Percentiles rank a stretch among this genome's conserved stretches.
These are phyloP conservation scores for Beaufortia kweichowensis DNA, from an alignment of 2,113 vertebrate species.

Conservation along the genomic window DNA sequence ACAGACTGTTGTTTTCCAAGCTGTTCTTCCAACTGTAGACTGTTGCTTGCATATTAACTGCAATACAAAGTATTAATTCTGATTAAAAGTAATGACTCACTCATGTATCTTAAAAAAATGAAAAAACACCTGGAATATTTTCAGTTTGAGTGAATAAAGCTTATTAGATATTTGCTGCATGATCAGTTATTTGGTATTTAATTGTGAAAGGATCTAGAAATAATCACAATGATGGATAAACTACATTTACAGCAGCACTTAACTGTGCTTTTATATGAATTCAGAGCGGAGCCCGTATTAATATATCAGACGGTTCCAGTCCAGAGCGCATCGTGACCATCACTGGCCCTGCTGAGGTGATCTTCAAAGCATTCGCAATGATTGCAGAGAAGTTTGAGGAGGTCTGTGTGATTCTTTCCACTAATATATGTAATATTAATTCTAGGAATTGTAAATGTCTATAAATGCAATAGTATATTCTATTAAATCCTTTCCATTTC, in stretches of 20 bases:
- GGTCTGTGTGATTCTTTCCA: slow-evolving; percentile 67
- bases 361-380: slow-evolving; percentile 94
- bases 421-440: slow-evolving; percentile 18
- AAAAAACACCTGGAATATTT: slow-evolving; percentile 7
- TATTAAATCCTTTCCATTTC: too few relatives aligned
- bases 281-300: slow-evolving; percentile 90
- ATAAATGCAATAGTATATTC: too few relatives aligned
- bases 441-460: neutral
- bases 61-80: neutral
- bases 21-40: too few relatives aligned
- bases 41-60: neutral
- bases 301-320: slow-evolving; percentile 92
- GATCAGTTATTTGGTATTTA: slow-evolving; percentile 2
- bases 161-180: neutral
- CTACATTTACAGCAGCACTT: neutral
- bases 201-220: neutral
- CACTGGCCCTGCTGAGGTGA: slow-evolving; percentile 89
- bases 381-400: slow-evolving; percentile 94
- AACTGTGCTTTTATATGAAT: slow-evolving; percentile 55
- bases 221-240: neutral
- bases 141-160: neutral
- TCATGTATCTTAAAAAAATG: neutral
- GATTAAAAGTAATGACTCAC: neutral
- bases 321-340: slow-evolving; percentile 93
- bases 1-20: too few relatives aligned